phyloP scores from a whole-genome alignment of 2,113 vertebrate species.

The Irena cyanogastra region DNA sequence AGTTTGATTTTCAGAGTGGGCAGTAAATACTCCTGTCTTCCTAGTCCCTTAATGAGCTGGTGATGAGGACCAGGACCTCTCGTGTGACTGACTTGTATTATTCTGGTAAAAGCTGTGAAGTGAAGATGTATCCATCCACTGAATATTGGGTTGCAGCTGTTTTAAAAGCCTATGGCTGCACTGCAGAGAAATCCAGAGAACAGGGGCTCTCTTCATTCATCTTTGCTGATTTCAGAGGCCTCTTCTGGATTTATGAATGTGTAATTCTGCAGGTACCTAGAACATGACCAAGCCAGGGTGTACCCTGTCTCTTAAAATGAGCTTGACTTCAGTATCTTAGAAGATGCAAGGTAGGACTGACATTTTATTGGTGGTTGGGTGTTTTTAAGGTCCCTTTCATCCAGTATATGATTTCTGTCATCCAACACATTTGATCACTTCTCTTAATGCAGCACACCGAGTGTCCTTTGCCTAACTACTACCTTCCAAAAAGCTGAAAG shows the following conservation, averaged over 20 bases:
- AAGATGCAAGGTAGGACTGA: neutral
- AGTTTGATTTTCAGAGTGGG: neutral
- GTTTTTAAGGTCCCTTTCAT: neutral
- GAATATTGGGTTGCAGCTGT: neutral
- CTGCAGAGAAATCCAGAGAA: neutral
- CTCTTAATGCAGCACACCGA: neutral
- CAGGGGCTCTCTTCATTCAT: neutral
- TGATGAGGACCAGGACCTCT: neutral
- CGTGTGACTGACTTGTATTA: neutral
- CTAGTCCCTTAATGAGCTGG: neutral
- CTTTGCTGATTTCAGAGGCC: neutral
- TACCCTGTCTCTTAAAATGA: neutral
- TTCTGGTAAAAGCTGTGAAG: neutral
- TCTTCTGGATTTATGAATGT: neutral
- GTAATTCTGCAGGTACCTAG: neutral
- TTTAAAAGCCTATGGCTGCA: neutral
- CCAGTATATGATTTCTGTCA: neutral
- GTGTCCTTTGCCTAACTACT: neutral
- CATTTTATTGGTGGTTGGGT: neutral
- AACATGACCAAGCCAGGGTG: neutral
- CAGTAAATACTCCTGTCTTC: neutral
- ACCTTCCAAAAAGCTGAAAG: neutral
- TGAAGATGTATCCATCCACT: neutral
- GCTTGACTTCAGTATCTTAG: neutral
- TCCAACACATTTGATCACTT: neutral